phyloP scores from a whole-genome alignment of 92 coral and sea anemone species.

The Heteractis magnifica region DNA sequence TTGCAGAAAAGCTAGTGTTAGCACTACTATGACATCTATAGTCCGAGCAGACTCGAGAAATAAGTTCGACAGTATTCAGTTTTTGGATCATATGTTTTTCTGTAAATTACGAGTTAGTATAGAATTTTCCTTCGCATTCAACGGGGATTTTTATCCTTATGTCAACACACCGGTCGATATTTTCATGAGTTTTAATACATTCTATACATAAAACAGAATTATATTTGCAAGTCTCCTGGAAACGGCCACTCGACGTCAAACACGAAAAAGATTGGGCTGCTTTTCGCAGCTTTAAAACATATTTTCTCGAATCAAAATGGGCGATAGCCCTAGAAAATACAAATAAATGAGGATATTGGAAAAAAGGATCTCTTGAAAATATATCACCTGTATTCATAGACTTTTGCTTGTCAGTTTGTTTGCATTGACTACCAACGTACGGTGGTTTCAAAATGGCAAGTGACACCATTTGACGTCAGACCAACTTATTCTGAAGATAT shows the following conservation, averaged over 20 bases:
- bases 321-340: neutral
- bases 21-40: neutral
- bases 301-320: neutral
- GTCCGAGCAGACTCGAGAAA: neutral
- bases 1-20: neutral
- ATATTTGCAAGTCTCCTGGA: neutral
- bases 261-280: neutral
- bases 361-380: neutral
- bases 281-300: neutral
- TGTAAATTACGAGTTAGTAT: neutral
- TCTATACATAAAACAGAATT: neutral
- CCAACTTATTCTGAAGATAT: too few relatives aligned
- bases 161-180: conserved; percentile 3
- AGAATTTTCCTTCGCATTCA: neutral
- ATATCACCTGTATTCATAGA: conserved; percentile 9
- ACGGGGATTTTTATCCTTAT: neutral
- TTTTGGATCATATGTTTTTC: neutral
- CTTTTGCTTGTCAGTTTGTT: conserved; percentile 5
- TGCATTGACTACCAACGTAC: conserved; percentile 10
- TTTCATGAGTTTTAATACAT: neutral
- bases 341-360: conserved; percentile 1
- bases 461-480: neutral
- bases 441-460: neutral
- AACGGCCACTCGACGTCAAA: neutral
- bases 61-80: neutral